phyloP scores from a whole-genome alignment of 1,140 invertebrate species.

The Oryzaephilus surinamensis region DNA sequence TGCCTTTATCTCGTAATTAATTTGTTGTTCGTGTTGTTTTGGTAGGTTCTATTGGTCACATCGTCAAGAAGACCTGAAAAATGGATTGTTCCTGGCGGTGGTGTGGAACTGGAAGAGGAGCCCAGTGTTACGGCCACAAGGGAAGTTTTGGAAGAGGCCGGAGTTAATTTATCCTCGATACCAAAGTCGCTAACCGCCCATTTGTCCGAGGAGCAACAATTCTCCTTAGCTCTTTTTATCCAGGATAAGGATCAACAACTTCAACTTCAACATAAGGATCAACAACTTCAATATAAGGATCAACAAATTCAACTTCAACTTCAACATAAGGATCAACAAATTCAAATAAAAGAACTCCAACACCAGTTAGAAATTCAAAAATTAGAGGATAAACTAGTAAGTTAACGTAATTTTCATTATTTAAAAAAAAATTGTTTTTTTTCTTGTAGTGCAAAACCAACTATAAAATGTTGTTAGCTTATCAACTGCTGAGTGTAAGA shows the following conservation, averaged over 20 bases:
- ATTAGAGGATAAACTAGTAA: constrained; percentile 3
- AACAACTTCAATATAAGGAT: too few species aligned
- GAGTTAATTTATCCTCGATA: constrained; percentile 48
- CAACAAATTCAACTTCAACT: too few species aligned
- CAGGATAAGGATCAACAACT: neutral
- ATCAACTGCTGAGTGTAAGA: constrained; percentile 3
- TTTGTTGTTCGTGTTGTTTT: too few species aligned
- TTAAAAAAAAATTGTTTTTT: constrained; percentile 7
- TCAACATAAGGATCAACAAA: too few species aligned
- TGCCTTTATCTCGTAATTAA: too few species aligned
- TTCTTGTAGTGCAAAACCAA: constrained; percentile 5
- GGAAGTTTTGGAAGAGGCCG: constrained; percentile 90
- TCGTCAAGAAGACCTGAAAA: constrained; percentile 77
- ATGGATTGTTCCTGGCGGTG: constrained; percentile 94
- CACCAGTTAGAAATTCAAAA: too few species aligned
- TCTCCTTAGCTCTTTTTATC: neutral
- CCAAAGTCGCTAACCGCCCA: neutral
- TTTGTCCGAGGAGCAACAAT: constrained; percentile 2
- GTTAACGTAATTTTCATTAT: constrained; percentile 7
- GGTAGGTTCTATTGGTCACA: constrained; percentile 81
- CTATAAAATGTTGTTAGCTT: constrained; percentile 2
- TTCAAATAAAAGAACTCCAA: constrained; percentile 1
- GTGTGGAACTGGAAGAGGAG: constrained; percentile 85
- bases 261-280: too few species aligned
- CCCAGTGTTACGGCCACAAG: constrained; percentile 75